phyloP scores from a whole-genome alignment of 2,888 invertebrate species.

The Hypolimnas misippus region DNA sequence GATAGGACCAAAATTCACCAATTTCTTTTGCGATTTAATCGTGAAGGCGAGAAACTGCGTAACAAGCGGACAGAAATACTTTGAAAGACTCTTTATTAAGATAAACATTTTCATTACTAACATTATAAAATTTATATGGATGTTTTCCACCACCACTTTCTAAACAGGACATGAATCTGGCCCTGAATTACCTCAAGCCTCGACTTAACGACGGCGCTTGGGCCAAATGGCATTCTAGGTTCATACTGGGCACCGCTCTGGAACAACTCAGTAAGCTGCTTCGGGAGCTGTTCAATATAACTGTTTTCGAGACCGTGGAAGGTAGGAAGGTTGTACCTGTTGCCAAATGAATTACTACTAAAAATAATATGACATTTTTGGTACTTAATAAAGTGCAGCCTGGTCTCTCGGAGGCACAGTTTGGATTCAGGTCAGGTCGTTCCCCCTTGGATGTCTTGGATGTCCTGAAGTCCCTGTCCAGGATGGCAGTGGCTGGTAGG shows the following conservation, averaged over 20 bases:
- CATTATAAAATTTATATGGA: no score
- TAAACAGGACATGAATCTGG: neutral
- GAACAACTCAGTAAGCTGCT: neutral
- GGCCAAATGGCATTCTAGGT: no score
- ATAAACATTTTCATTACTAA: no score
- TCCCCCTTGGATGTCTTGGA: conserved; percentile 31
- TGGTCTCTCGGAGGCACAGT: conserved; percentile 14
- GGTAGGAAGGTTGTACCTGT: neutral
- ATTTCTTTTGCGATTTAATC: no score
- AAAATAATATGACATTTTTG: neutral
- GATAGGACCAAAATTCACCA: no score
- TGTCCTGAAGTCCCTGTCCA: neutral
- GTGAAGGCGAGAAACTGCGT: no score
- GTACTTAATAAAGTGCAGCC: conserved; percentile 11
- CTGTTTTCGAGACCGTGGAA: neutral
- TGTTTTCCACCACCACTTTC: neutral
- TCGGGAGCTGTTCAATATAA: neutral
- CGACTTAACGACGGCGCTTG: neutral
- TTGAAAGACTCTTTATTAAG: no score
- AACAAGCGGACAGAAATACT: no score
- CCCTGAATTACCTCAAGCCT: no score
- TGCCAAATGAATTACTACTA: neutral
- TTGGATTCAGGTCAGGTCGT: conserved; percentile 25
- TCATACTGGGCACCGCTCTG: neutral
- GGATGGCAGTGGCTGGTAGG: no score